These are phyloP conservation scores for Drosophila trapezifrons DNA, from an alignment of 1,140 invertebrate genomes.

Conservation along the genomic window DNA sequence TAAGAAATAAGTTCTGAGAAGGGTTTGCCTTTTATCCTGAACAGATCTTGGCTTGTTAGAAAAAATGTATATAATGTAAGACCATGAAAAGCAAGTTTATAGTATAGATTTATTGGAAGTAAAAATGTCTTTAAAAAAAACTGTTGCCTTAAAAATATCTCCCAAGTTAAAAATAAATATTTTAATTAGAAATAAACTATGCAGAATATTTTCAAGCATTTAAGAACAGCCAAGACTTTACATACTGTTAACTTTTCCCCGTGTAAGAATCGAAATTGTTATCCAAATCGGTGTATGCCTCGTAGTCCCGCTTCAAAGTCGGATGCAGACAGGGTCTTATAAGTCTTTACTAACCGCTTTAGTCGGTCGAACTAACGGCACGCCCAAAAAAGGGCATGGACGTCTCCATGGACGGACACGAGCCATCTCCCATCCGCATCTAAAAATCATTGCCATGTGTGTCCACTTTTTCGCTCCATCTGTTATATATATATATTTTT, in stretches of 20 bases:
- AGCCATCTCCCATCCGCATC: constrained; percentile 35
- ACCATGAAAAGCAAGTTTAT: neutral
- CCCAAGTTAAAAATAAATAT: no score
- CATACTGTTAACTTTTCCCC: neutral
- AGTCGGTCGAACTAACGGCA: constrained; percentile 70
- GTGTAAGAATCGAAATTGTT: constrained; percentile 16
- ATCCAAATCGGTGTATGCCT: constrained; percentile 2
- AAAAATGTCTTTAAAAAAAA: no score
- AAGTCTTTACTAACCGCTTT: constrained; percentile 13
- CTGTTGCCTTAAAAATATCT: neutral
- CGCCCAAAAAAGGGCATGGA: constrained; percentile 73
- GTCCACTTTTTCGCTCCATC: constrained; percentile 47
- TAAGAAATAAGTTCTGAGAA: neutral
- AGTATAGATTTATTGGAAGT: no score
- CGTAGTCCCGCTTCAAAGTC: constrained; percentile 13
- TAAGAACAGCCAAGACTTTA: neutral
- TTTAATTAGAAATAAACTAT: neutral
- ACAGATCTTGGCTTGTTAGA: neutral
- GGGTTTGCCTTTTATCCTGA: neutral
- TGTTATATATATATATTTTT: constrained; percentile 23
- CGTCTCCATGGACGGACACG: constrained; percentile 15
- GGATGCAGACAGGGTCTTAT: constrained; percentile 25
- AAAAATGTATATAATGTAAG: neutral
- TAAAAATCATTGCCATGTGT: constrained; percentile 64
- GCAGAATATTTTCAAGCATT: neutral